These are phyloP conservation scores for Tapirus indicus DNA, from an alignment of 2,797 vertebrate species.

Conservation along the genomic window DNA sequence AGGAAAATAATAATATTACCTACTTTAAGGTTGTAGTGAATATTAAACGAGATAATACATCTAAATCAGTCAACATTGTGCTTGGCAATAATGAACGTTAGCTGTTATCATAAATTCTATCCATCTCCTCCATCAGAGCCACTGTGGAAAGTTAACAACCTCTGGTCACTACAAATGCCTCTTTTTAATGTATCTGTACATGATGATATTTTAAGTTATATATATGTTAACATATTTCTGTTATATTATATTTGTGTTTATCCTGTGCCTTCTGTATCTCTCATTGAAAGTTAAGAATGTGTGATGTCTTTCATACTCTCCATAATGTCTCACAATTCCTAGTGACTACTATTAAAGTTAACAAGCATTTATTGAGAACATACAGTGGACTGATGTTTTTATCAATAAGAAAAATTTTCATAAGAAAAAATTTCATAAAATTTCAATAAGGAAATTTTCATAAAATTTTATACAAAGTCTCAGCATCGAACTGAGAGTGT, in stretches of 20 bases:
- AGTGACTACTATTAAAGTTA: not conserved
- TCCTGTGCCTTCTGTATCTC: not conserved
- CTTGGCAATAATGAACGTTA: not conserved
- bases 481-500: not conserved
- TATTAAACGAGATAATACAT: constrained; percentile 17
- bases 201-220: not conserved
- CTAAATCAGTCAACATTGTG: constrained; percentile 4
- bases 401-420: not conserved
- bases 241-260: not conserved
- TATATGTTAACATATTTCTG: not conserved
- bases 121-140: not conserved
- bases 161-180: not conserved
- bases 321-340: not conserved
- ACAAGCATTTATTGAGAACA: not conserved
- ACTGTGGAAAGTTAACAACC: not conserved
- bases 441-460: not conserved
- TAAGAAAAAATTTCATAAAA: not conserved
- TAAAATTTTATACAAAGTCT: not conserved
- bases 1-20: not conserved
- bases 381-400: not conserved
- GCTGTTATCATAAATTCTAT: not conserved
- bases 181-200: not conserved
- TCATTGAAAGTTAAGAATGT: not conserved
- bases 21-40: not conserved
- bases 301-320: not conserved